These are phyloP conservation scores for Cheiracanthium punctorium DNA, from an alignment of 2,888 invertebrate genomes.

Conservation along the genomic window DNA sequence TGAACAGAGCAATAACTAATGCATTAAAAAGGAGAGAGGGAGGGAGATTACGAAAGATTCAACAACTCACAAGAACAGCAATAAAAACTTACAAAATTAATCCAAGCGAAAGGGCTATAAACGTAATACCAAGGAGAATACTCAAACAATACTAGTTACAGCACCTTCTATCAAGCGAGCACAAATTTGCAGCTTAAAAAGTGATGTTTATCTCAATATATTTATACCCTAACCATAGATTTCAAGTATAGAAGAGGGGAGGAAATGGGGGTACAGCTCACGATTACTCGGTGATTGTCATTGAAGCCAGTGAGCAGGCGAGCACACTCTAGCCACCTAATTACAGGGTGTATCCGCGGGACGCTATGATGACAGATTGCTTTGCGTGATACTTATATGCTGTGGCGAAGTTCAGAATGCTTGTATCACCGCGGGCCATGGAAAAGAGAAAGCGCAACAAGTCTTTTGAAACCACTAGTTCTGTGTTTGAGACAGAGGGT, in stretches of 20 bases:
- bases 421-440: slow-evolving; percentile 40
- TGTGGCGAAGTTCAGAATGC: slow-evolving; percentile 32
- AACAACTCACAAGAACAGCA: not conserved
- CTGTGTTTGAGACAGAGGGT: slow-evolving; percentile 47
- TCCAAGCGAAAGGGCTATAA: not conserved
- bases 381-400: slow-evolving; percentile 65
- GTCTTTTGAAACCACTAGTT: too few relatives aligned
- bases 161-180: not conserved
- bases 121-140: not conserved
- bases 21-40: too few relatives aligned
- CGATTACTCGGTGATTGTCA: slow-evolving; percentile 60
- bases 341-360: slow-evolving; percentile 64
- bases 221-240: slow-evolving; percentile 33
- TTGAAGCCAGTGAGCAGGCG: slow-evolving; percentile 65
- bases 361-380: slow-evolving; percentile 68
- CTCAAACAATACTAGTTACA: slow-evolving; percentile 31
- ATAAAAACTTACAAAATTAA: not conserved
- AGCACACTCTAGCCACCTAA: slow-evolving; percentile 59
- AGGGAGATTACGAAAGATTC: too few relatives aligned
- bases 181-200: slow-evolving; percentile 24
- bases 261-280: slow-evolving; percentile 18
- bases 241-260: slow-evolving; percentile 18
- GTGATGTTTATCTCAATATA: slow-evolving; percentile 37
- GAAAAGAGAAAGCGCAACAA: slow-evolving; percentile 50
- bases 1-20: too few relatives aligned